A percentile compares a stretch with the other conserved stretches of the same genome.
Conservation (phyloP, 2,113 vertebrate species). For the Scalopus aquaticus region DNA sequence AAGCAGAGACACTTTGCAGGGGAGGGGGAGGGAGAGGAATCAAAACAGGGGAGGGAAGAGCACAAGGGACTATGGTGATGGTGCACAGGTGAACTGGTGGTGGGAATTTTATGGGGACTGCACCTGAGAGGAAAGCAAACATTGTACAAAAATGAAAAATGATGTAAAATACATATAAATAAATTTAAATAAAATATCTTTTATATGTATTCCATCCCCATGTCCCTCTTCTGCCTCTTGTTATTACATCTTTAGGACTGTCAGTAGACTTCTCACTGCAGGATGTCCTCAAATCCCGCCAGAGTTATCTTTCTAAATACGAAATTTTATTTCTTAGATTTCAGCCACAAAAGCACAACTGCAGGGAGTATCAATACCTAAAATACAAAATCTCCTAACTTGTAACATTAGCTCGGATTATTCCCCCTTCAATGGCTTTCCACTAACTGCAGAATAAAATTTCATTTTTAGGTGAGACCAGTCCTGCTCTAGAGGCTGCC, state of each 20-base stretch:
- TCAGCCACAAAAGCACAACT: background rate
- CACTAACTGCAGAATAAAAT: background rate
- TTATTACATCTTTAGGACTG: background rate
- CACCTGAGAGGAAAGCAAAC: no score
- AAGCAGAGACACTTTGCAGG: no score
- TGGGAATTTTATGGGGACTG: no score
- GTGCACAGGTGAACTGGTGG: no score
- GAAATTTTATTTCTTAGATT: background rate
- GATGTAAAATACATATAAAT: no score
- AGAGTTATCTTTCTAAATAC: background rate
- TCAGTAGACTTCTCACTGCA: background rate
- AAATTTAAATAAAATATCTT: no score
- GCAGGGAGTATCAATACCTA: background rate
- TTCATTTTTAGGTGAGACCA: background rate
- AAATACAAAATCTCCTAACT: background rate
- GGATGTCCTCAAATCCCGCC: background rate
- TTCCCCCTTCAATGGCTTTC: background rate
- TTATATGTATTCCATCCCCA: background rate
- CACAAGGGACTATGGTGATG: no score
- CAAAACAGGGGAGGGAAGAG: no score
- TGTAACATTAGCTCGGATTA: background rate
- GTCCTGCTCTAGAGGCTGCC: background rate
- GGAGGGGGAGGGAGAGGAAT: no score
- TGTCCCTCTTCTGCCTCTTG: background rate
- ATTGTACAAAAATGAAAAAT: no score